Evolutionary conservation across 2,888 invertebrate species (phyloP).

Genomic region (Pimpla rufipes): DNA sequence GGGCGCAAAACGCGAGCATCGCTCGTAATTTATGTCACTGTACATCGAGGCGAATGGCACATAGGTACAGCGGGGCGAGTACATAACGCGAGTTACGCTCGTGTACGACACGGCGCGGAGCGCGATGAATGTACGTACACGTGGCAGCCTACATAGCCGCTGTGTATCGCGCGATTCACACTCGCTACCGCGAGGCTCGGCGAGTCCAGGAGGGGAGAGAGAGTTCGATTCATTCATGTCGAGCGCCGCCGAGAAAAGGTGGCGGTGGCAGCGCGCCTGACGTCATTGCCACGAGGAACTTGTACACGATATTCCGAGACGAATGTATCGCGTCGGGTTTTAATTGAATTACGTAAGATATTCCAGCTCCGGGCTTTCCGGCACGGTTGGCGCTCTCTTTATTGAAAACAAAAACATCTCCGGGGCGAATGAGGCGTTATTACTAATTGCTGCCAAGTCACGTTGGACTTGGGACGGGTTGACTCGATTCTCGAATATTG

Average conservation of each 20-base stretch:
- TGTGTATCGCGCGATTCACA: slow-evolving; percentile 28
- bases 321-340: background rate
- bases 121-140: slow-evolving; percentile 27
- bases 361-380: background rate
- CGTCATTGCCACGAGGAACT: slow-evolving; percentile 22
- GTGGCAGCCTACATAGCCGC: background rate
- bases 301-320: slow-evolving; percentile 18
- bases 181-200: background rate
- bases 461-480: background rate
- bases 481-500: background rate
- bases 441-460: background rate
- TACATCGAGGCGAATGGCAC: background rate
- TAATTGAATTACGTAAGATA: slow-evolving; percentile 7
- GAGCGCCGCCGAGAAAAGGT: slow-evolving; percentile 16
- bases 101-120: background rate
- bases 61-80: background rate
- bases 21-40: slow-evolving; percentile 1
- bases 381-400: background rate
- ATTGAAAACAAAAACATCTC: background rate
- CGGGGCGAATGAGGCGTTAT: background rate
- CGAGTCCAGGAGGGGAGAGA: background rate
- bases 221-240: slow-evolving; percentile 35
- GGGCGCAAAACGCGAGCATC: slow-evolving; percentile 25
- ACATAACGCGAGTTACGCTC: background rate
- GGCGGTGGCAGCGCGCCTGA: slow-evolving; percentile 26